phyloP scores from a whole-genome alignment of 2,113 vertebrate genomes.

The Thalassarche chlororhynchos region DNA sequence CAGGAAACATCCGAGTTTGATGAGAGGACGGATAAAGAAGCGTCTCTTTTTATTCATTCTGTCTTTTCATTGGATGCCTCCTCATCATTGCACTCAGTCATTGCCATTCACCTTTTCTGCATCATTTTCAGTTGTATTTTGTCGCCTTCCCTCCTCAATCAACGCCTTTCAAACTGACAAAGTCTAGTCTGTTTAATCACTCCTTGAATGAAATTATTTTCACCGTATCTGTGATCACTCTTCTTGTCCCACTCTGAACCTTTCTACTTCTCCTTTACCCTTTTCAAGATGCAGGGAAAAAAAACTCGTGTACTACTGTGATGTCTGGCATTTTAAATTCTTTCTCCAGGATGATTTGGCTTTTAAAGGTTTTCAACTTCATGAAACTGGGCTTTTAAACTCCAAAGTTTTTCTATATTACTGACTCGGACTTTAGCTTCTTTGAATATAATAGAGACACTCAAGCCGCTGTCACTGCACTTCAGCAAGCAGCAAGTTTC shows the following conservation, averaged over 20 bases:
- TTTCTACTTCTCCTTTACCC: not conserved
- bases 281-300: not conserved
- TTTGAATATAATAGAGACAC: not conserved
- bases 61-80: not conserved
- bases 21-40: not conserved
- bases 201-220: not conserved
- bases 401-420: not conserved
- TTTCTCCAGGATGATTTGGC: not conserved
- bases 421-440: not conserved
- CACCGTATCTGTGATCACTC: not conserved
- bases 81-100: not conserved
- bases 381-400: not conserved
- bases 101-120: not conserved
- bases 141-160: not conserved
- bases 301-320: accelerated
- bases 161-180: not conserved
- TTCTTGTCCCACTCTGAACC: not conserved
- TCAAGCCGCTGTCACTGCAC: not conserved
- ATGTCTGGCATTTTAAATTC: not conserved
- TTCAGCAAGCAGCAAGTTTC: not conserved
- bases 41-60: not conserved
- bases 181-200: not conserved
- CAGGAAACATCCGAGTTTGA: not conserved
- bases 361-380: not conserved
- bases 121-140: not conserved